A percentile compares a stretch with the other conserved stretches of the same genome.
These are phyloP conservation scores for Aradus depressus DNA, from an alignment of 2,888 invertebrate genomes.

Conservation along the genomic window DNA sequence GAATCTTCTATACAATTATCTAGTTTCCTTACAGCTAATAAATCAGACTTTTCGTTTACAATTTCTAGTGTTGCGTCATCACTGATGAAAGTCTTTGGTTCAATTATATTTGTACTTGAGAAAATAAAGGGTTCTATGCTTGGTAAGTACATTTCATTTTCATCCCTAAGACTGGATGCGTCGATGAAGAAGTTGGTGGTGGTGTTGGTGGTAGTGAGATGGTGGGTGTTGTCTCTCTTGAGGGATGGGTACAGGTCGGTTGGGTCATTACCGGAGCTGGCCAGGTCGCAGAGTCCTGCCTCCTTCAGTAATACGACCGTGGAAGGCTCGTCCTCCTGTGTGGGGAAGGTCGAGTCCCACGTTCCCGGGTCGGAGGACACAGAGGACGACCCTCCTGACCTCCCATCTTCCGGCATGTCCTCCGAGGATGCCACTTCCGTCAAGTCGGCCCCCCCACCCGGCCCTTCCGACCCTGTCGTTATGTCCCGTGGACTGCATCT, in stretches of 20 bases:
- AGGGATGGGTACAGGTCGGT: no score
- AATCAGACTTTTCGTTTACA: slow-evolving; percentile 24
- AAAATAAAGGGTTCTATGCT: slow-evolving; percentile 8
- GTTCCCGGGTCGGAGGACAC: slow-evolving; percentile 53
- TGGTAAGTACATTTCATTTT: slow-evolving; percentile 41
- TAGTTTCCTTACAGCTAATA: slow-evolving; percentile 17
- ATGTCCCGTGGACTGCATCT: slow-evolving; percentile 37
- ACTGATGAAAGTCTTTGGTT: slow-evolving; percentile 16
- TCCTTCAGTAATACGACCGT: no score
- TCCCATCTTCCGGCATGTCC: slow-evolving; percentile 36
- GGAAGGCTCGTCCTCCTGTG: slow-evolving; percentile 15
- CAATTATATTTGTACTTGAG: slow-evolving; percentile 12
- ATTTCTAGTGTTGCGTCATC: slow-evolving; percentile 11
- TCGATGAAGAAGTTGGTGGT: slow-evolving; percentile 60
- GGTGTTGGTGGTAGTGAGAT: no score
- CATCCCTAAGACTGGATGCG: slow-evolving; percentile 62
- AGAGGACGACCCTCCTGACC: slow-evolving; percentile 41
- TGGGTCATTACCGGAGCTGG: no score
- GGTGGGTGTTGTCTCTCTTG: no score
- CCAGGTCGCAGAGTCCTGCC: no score
- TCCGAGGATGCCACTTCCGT: slow-evolving; percentile 35
- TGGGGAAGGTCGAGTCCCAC: slow-evolving; percentile 52
- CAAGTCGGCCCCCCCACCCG: slow-evolving; percentile 38
- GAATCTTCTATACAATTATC: slow-evolving; percentile 2
- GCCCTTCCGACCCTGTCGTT: slow-evolving; percentile 39